A percentile compares a stretch with the other conserved stretches of the same genome.
These are phyloP conservation scores for Nephila pilipes DNA, from an alignment of 1,140 invertebrate species.

Conservation along the genomic window DNA sequence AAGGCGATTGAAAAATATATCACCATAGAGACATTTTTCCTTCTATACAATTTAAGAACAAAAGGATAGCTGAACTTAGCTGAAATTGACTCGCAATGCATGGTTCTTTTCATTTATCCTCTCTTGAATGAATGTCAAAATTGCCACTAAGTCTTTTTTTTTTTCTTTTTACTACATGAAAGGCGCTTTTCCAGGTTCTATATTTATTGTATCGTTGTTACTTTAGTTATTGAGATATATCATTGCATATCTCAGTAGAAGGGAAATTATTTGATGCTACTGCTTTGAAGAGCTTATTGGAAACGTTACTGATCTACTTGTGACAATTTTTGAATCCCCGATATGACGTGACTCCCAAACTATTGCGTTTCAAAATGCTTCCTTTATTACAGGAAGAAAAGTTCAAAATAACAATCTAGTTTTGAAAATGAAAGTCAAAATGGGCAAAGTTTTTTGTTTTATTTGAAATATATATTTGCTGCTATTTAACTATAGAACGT, in stretches of 20 bases:
- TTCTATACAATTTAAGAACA: background rate
- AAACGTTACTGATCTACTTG: background rate
- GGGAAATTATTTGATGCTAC: background rate
- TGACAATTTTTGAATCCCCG: background rate
- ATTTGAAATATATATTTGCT: background rate
- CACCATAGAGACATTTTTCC: background rate
- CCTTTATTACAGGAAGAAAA: background rate
- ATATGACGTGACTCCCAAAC: background rate
- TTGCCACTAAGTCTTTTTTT: background rate
- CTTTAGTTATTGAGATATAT: background rate
- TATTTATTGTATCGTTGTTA: background rate
- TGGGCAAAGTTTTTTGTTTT: background rate
- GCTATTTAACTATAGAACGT: no score
- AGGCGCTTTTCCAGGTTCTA: background rate
- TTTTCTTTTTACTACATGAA: background rate
- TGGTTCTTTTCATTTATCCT: background rate
- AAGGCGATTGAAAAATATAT: background rate
- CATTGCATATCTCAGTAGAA: background rate
- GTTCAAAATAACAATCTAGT: constrained; percentile 2
- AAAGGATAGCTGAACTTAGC: background rate
- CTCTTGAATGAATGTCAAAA: background rate
- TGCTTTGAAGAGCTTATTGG: background rate
- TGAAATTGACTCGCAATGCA: background rate
- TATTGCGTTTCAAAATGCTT: background rate
- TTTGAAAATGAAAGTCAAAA: background rate